A percentile compares a stretch with the other conserved stretches of the same genome.
Conservation (phyloP, 2,797 vertebrate species). For the Allobates femoralis region DNA sequence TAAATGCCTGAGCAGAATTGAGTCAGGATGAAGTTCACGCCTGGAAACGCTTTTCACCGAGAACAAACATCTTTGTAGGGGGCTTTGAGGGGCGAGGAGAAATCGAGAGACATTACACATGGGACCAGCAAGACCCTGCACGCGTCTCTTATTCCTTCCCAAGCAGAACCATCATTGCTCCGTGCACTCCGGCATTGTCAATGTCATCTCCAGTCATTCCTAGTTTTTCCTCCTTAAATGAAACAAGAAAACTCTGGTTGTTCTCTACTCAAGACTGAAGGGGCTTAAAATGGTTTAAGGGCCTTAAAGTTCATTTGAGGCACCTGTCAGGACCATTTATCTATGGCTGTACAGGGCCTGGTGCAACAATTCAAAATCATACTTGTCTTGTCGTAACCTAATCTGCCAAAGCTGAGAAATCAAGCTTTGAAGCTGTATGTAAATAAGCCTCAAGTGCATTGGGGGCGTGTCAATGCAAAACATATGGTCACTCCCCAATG, state of each 20-base stretch:
- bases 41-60: neutral
- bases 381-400: no score
- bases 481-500: no score
- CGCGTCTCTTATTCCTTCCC: neutral
- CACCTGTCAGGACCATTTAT: no score
- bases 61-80: conserved; percentile 11
- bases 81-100: neutral
- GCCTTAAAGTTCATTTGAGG: no score
- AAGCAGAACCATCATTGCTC: neutral
- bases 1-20: neutral
- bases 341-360: no score
- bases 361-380: no score
- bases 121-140: neutral
- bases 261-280: neutral
- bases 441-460: no score
- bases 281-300: no score
- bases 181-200: neutral
- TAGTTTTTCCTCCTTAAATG: neutral
- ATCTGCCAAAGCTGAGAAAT: no score
- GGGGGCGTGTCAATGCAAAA: no score
- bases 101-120: conserved; percentile 17
- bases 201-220: neutral
- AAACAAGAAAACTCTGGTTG: neutral
- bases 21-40: neutral
- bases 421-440: no score